Conservation (phyloP, 2,797 vertebrate species). For the Sebastes elongatus region DNA sequence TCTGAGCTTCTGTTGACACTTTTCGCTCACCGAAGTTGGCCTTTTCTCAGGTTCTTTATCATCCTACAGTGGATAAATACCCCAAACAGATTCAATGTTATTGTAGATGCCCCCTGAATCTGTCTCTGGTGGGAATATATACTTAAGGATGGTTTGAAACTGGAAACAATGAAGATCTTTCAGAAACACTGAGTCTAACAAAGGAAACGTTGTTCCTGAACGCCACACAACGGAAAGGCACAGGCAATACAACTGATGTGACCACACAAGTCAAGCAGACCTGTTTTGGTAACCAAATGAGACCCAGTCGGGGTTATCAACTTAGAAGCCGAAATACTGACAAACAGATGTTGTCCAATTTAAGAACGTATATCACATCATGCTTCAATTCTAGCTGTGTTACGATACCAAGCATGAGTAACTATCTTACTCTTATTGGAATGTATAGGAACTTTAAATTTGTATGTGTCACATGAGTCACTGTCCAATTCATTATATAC, state of each 20-base stretch:
- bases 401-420: not conserved
- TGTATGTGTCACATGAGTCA: not conserved
- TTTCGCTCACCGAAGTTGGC: not conserved
- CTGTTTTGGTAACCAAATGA: slow-evolving; percentile 34
- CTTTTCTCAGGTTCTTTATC: not conserved
- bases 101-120: not conserved
- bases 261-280: not conserved
- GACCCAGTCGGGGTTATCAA: not conserved
- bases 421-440: not conserved
- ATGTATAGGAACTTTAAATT: not conserved
- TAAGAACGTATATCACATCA: not conserved
- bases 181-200: slow-evolving; percentile 24
- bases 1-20: not conserved
- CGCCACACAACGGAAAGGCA: not conserved
- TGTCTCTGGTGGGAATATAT: not conserved
- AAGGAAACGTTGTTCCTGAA: slow-evolving; percentile 29
- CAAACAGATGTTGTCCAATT: not conserved
- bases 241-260: not conserved
- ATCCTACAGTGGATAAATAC: not conserved
- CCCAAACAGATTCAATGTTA: not conserved
- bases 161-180: slow-evolving; percentile 56
- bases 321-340: not conserved
- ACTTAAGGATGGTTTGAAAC: not conserved
- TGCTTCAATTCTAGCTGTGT: not conserved
- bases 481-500: not conserved